Conservation (phyloP, 2,888 invertebrate genomes). For the Sphaerophoria taeniata region DNA sequence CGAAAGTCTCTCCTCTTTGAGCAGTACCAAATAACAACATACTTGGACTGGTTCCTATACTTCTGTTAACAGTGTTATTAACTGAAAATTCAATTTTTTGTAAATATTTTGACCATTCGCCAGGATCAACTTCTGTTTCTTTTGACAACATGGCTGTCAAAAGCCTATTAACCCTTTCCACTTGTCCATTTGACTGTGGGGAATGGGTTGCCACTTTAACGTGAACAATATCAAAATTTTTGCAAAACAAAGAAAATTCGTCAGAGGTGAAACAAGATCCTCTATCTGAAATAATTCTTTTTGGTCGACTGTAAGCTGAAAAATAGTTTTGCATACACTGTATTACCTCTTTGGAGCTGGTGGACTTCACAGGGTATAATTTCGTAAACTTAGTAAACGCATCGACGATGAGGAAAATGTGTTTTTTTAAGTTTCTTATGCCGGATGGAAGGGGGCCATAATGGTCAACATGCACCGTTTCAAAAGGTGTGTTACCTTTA, state of each 20-base stretch:
- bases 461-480: constrained; percentile 79
- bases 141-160: constrained; percentile 50
- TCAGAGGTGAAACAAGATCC: constrained; percentile 9
- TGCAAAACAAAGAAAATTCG: constrained; percentile 20
- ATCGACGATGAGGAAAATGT: constrained; percentile 44
- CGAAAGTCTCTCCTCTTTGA: constrained; percentile 74
- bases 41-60: constrained; percentile 74
- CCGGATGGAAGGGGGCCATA: constrained; percentile 78
- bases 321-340: neutral
- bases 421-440: constrained; percentile 73
- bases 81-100: constrained; percentile 16
- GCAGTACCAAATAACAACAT: constrained; percentile 63
- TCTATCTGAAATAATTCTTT: too few relatives aligned
- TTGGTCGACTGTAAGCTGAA: too few relatives aligned
- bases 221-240: neutral
- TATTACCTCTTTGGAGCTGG: constrained; percentile 24
- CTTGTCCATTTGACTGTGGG: constrained; percentile 9
- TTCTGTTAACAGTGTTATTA: constrained; percentile 72
- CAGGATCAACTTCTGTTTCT: constrained; percentile 27
- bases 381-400: constrained; percentile 51
- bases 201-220: constrained; percentile 18
- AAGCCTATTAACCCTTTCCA: constrained; percentile 15
- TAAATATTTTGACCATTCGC: constrained; percentile 20
- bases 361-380: constrained; percentile 66
- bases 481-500: constrained; percentile 15